Conservation (phyloP, 1,140 invertebrate genomes). For the Chlorops oryzae region DNA sequence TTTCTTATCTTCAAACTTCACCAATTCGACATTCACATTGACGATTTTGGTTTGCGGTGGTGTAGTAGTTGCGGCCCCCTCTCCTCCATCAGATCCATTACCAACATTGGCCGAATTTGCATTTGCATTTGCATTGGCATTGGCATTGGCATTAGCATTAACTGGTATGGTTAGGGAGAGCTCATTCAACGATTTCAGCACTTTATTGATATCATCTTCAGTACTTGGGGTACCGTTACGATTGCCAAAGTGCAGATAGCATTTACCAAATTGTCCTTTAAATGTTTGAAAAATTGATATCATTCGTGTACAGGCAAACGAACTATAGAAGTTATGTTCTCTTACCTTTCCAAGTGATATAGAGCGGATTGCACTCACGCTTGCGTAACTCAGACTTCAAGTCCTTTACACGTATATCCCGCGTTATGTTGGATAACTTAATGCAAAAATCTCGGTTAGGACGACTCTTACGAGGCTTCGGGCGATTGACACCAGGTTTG, state of each 20-base stretch:
- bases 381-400: constrained; percentile 55
- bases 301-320: no score
- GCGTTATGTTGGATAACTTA: constrained; percentile 54
- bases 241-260: constrained; percentile 58
- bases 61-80: constrained; percentile 19
- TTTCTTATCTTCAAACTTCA: constrained; percentile 33
- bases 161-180: constrained; percentile 47
- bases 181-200: constrained; percentile 53
- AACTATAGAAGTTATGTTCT: constrained; percentile 3
- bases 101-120: constrained; percentile 19
- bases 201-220: constrained; percentile 51
- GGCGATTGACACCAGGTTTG: constrained; percentile 32
- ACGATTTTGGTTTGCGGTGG: constrained; percentile 40
- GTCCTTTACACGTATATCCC: constrained; percentile 55
- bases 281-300: not conserved
- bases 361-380: constrained; percentile 55
- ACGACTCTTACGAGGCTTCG: constrained; percentile 31
- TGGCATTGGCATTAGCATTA: constrained; percentile 20
- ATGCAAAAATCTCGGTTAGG: constrained; percentile 52
- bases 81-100: constrained; percentile 21
- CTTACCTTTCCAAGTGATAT: constrained; percentile 55
- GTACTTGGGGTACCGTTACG: constrained; percentile 44
- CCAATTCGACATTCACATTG: constrained; percentile 36
- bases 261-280: constrained; percentile 53
- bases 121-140: constrained; percentile 21